Evolutionary conservation across 1,140 invertebrate genomes (phyloP).

Genomic region (Drosophila parabipectinata): DNA sequence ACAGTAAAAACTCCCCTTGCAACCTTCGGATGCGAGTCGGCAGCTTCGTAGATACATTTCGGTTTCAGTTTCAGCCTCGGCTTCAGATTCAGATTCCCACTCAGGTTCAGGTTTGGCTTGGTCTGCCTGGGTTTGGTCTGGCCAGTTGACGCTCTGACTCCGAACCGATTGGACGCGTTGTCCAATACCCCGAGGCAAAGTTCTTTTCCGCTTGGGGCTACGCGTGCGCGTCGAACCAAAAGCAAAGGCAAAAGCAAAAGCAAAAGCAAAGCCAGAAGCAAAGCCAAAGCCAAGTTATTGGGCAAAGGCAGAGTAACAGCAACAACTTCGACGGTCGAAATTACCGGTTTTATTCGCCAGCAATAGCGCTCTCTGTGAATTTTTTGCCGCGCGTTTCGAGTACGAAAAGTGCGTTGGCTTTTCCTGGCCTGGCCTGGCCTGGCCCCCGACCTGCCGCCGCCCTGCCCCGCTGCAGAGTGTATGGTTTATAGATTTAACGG

Average conservation of each 20-base stretch:
- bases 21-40: not conserved
- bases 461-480: slow-evolving; percentile 1
- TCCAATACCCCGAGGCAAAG: slow-evolving; percentile 7
- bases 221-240: slow-evolving; percentile 57
- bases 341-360: slow-evolving; percentile 69
- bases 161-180: slow-evolving; percentile 54
- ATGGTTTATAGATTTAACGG: slow-evolving; percentile 6
- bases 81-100: slow-evolving; percentile 1
- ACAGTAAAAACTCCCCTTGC: not conserved
- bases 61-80: not conserved
- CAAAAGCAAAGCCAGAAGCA: slow-evolving; percentile 18
- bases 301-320: slow-evolving; percentile 27
- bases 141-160: slow-evolving; percentile 63
- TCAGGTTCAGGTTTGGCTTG: slow-evolving; percentile 35
- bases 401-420: slow-evolving; percentile 73
- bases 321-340: slow-evolving; percentile 46
- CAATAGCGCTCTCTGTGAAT: slow-evolving; percentile 47
- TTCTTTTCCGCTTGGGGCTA: slow-evolving; percentile 30
- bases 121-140: no score
- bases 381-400: slow-evolving; percentile 60
- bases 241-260: slow-evolving; percentile 31
- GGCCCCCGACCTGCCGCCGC: not conserved
- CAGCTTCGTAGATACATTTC: not conserved
- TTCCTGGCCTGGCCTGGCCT: slow-evolving; percentile 16
- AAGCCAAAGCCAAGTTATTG: slow-evolving; percentile 31